A percentile compares a stretch with the other conserved stretches of the same genome.
Evolutionary conservation across 2,113 vertebrate species (phyloP).

Genomic region (Ictalurus furcatus): DNA sequence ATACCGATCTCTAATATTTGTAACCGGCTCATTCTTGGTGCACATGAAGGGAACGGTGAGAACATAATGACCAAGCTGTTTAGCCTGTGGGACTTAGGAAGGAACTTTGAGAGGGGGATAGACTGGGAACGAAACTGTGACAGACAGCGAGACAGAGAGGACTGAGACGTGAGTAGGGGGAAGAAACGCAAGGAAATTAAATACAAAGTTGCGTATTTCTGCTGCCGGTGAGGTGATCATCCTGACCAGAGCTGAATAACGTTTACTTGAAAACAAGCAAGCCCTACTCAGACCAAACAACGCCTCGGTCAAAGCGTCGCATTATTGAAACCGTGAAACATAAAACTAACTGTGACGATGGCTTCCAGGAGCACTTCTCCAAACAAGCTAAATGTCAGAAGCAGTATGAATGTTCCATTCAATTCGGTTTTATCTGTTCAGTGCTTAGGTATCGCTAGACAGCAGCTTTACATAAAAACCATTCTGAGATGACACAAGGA

Average conservation of each 20-base stretch:
- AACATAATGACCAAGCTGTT: conserved; percentile 68
- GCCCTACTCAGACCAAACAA: not conserved
- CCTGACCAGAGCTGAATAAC: not conserved
- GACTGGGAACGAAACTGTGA: not conserved
- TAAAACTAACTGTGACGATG: not conserved
- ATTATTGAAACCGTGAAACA: conserved; percentile 34
- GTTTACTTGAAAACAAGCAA: not conserved
- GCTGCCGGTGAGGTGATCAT: not conserved
- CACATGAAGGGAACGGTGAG: conserved; percentile 64
- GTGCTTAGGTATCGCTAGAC: not conserved
- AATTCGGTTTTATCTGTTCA: not conserved
- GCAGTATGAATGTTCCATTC: not conserved
- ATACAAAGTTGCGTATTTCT: not conserved
- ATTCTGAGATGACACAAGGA: not conserved
- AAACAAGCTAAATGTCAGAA: not conserved
- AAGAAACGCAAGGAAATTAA: not conserved
- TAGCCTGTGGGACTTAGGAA: conserved; percentile 17
- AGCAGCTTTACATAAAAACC: not conserved
- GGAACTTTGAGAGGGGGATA: conserved; percentile 13
- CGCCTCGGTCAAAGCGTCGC: not conserved
- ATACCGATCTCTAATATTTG: not conserved
- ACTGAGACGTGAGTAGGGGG: not conserved
- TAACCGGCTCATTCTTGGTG: not conserved
- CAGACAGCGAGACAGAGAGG: not conserved
- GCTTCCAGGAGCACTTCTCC: not conserved